phyloP scores from a whole-genome alignment of 2,113 vertebrate genomes.

The Thymallus thymallus region DNA sequence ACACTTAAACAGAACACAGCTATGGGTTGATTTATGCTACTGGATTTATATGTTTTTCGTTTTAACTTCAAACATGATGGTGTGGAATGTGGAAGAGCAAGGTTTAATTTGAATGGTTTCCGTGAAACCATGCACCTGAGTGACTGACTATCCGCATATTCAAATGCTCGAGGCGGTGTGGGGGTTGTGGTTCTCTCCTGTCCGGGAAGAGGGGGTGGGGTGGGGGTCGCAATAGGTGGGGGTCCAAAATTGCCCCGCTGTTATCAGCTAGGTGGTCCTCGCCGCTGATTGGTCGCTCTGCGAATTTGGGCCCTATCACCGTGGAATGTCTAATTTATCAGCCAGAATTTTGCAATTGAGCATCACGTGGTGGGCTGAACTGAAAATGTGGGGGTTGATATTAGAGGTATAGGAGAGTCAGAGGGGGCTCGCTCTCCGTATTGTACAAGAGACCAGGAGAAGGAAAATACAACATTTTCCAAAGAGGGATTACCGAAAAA shows the following conservation, averaged over 20 bases:
- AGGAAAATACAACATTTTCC: slow-evolving; percentile 7
- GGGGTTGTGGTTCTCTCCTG: not conserved
- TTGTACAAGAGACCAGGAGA: slow-evolving; percentile 37
- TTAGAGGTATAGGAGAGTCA: slow-evolving; percentile 45
- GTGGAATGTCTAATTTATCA: slow-evolving; percentile 79
- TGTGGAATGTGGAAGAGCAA: slow-evolving; percentile 16
- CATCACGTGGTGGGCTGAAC: slow-evolving; percentile 74
- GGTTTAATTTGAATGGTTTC: slow-evolving; percentile 9
- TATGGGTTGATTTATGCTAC: not conserved
- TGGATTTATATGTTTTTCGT: not conserved
- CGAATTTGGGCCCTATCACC: slow-evolving; percentile 57
- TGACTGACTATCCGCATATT: slow-evolving; percentile 19
- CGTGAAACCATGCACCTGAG: slow-evolving; percentile 3
- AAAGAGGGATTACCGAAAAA: slow-evolving; percentile 29
- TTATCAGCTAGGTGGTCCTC: slow-evolving; percentile 64
- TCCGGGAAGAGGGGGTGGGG: not conserved
- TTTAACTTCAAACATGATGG: not conserved
- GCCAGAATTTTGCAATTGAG: slow-evolving; percentile 57
- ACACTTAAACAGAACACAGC: not conserved
- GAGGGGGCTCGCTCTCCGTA: slow-evolving; percentile 15
- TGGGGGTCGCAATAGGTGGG: slow-evolving; percentile 23
- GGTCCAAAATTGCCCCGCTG: slow-evolving; percentile 24
- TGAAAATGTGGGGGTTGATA: slow-evolving; percentile 50
- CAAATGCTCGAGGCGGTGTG: not conserved
- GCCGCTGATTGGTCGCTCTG: slow-evolving; percentile 69